phyloP scores from a whole-genome alignment of 2,113 vertebrate species.

The Mus spicilegus region DNA sequence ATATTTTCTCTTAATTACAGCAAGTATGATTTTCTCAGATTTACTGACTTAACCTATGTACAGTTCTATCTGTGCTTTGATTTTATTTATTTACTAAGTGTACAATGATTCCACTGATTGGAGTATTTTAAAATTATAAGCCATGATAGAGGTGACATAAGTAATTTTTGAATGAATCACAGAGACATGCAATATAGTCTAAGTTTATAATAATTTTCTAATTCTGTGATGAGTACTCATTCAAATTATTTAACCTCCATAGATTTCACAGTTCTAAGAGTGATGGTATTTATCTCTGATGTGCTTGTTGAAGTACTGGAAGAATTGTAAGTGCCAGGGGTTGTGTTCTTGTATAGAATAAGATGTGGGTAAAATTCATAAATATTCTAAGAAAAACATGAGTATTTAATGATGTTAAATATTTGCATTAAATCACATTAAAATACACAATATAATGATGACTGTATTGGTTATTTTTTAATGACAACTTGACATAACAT shows the following conservation, averaged over 20 bases:
- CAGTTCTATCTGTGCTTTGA: background rate
- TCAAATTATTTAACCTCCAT: background rate
- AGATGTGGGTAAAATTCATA: background rate
- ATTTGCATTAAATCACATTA: background rate
- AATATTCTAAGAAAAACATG: background rate
- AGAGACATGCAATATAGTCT: background rate
- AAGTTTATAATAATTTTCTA: background rate
- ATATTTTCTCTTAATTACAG: background rate
- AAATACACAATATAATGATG: background rate
- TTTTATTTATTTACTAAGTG: background rate
- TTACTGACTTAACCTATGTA: background rate
- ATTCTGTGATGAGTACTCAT: background rate
- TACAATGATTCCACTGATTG: background rate
- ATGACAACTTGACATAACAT: background rate
- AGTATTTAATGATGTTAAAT: too few relatives aligned
- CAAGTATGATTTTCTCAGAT: background rate
- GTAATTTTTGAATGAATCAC: background rate
- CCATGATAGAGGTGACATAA: background rate
- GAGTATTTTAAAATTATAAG: constrained; percentile 32
- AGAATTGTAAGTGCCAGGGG: background rate
- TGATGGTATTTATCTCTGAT: background rate
- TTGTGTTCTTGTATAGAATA: background rate
- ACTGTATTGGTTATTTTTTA: background rate
- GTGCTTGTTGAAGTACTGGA: background rate
- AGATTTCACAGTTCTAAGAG: background rate